These are phyloP conservation scores for Lepetodrilus schrolli DNA, from an alignment of 2,888 invertebrate genomes.

Conservation along the genomic window DNA sequence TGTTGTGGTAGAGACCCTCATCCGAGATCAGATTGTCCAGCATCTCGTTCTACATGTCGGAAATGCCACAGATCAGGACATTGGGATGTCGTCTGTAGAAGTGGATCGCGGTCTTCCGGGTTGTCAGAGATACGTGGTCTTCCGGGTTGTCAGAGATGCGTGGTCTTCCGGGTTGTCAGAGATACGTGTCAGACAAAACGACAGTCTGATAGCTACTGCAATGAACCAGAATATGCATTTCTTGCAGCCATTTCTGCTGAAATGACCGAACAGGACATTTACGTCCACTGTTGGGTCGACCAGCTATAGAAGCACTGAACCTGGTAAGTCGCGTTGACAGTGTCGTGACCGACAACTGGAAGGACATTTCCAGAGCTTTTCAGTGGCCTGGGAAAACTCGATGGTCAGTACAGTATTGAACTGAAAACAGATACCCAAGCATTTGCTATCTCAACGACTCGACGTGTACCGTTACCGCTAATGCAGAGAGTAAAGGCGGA, in stretches of 20 bases:
- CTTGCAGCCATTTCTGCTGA: background rate
- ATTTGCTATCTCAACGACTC: slow-evolving; percentile 56
- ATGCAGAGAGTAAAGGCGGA: slow-evolving; percentile 62
- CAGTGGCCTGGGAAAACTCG: slow-evolving; percentile 34
- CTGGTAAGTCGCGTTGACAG: slow-evolving; percentile 8
- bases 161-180: background rate
- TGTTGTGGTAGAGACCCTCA: background rate
- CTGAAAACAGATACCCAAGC: slow-evolving; percentile 51
- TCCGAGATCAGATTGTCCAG: background rate
- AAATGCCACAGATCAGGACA: background rate
- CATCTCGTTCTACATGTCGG: background rate
- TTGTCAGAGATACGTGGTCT: background rate
- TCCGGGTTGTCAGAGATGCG: background rate
- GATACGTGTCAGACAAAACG: background rate
- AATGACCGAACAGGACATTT: background rate
- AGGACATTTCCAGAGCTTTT: slow-evolving; percentile 37
- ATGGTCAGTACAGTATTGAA: slow-evolving; percentile 39
- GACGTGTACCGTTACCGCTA: slow-evolving; percentile 66
- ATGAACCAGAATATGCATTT: background rate
- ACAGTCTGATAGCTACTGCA: background rate
- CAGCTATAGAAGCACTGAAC: slow-evolving; percentile 32
- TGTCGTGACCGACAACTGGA: background rate
- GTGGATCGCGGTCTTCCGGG: background rate
- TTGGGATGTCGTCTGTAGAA: background rate
- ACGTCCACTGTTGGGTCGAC: slow-evolving; percentile 31